A percentile compares a stretch with the other conserved stretches of the same genome.
Evolutionary conservation across 2,113 vertebrate species (phyloP).

Genomic region (Corapipo altera): DNA sequence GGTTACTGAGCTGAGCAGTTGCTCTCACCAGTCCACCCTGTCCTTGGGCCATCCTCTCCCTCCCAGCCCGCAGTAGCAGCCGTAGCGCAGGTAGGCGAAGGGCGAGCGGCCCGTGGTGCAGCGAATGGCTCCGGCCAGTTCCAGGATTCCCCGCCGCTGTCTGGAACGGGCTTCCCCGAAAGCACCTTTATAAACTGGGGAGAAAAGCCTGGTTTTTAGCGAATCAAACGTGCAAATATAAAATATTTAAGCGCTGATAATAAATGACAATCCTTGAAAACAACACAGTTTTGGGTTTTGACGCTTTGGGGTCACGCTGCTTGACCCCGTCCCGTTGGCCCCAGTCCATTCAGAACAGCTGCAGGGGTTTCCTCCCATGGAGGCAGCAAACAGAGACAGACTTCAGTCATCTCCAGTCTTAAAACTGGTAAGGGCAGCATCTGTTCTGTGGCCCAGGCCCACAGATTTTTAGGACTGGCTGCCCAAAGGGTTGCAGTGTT

Average conservation of each 20-base stretch:
- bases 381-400: background rate
- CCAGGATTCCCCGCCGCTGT: conserved; percentile 77
- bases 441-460: background rate
- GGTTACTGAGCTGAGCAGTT: background rate
- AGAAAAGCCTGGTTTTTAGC: background rate
- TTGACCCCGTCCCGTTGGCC: background rate
- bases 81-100: conserved; percentile 81
- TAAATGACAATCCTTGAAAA: background rate
- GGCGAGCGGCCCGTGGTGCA: conserved; percentile 82
- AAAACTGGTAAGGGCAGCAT: background rate
- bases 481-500: background rate
- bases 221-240: background rate
- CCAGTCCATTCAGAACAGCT: background rate
- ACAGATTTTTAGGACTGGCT: background rate
- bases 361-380: background rate
- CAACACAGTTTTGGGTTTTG: background rate
- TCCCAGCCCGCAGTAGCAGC: conserved; percentile 88
- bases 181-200: conserved; percentile 50
- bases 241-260: background rate
- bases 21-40: conserved; percentile 81
- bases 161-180: conserved; percentile 9
- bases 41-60: conserved; percentile 85
- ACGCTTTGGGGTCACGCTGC: accelerated
- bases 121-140: conserved; percentile 80
- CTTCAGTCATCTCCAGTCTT: background rate